These are phyloP conservation scores for Tympanoctomys barrerae DNA, from an alignment of 2,797 vertebrate species.

Conservation along the genomic window DNA sequence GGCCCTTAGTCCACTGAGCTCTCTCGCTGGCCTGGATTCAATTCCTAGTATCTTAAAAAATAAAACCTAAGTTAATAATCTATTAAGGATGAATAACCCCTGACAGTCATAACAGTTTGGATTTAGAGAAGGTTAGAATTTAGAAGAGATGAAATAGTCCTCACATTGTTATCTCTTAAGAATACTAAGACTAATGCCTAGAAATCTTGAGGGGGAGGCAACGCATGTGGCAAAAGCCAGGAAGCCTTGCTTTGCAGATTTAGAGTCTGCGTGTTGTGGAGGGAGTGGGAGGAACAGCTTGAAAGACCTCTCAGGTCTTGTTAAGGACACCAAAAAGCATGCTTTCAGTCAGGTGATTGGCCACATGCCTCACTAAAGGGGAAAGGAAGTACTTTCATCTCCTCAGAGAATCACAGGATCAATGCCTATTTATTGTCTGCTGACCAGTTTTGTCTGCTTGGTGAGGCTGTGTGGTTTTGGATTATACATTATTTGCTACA, in stretches of 20 bases:
- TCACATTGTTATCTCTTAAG: slow-evolving; percentile 47
- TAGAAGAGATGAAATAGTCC: slow-evolving; percentile 42
- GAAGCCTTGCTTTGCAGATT: slow-evolving; percentile 33
- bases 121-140: slow-evolving; percentile 52
- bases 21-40: neutral
- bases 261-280: neutral
- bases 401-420: slow-evolving; percentile 59
- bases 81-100: slow-evolving; percentile 14
- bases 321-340: slow-evolving; percentile 40
- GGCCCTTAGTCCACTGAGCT: too few species aligned
- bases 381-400: slow-evolving; percentile 59
- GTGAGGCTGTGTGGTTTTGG: neutral
- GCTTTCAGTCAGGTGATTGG: slow-evolving; percentile 31
- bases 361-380: slow-evolving; percentile 49
- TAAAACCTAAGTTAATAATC: slow-evolving; percentile 1
- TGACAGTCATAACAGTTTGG: neutral
- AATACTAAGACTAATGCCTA: slow-evolving; percentile 17
- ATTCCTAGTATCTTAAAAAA: neutral
- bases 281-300: neutral
- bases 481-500: slow-evolving; percentile 38
- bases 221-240: slow-evolving; percentile 16
- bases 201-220: slow-evolving; percentile 7
- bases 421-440: neutral
- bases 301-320: neutral
- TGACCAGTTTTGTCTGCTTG: slow-evolving; percentile 46